A percentile compares a stretch with the other conserved stretches of the same genome.
Conservation (phyloP, 2,113 vertebrate species). For the Oceanites oceanicus region DNA sequence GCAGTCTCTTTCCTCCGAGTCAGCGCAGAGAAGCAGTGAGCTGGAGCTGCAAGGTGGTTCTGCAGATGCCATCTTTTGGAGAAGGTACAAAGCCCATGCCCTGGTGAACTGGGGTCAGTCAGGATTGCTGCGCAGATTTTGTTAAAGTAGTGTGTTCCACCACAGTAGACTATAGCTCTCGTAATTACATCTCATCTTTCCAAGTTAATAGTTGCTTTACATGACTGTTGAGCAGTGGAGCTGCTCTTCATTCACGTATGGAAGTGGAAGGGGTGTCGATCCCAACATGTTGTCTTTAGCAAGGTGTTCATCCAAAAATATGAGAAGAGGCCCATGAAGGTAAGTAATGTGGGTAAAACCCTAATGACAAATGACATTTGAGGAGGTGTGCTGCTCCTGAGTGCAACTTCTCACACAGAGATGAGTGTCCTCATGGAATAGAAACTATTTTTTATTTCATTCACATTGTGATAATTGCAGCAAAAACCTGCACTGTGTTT, state of each 20-base stretch:
- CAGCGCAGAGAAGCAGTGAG: background rate
- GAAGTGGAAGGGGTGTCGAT: background rate
- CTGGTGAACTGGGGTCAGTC: background rate
- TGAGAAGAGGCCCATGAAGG: background rate
- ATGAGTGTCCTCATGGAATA: background rate
- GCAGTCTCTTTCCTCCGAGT: slow-evolving; percentile 19
- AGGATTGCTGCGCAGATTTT: background rate
- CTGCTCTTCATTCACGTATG: background rate
- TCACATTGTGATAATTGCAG: background rate
- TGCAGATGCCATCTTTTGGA: background rate
- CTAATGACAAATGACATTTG: background rate
- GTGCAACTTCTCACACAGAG: background rate
- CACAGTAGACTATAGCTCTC: background rate
- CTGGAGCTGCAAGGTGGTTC: accelerated
- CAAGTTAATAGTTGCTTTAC: background rate
- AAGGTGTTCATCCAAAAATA: background rate
- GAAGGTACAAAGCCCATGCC: background rate
- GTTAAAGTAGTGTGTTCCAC: background rate
- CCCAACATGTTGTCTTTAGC: background rate
- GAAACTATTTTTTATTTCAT: background rate
- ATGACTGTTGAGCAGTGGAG: background rate
- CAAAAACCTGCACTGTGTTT: background rate
- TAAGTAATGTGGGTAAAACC: background rate
- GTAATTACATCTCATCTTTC: background rate
- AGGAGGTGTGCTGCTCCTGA: background rate